Conservation (phyloP, 2,888 invertebrate genomes). For the Galeopsomyia nigrocyanea region DNA sequence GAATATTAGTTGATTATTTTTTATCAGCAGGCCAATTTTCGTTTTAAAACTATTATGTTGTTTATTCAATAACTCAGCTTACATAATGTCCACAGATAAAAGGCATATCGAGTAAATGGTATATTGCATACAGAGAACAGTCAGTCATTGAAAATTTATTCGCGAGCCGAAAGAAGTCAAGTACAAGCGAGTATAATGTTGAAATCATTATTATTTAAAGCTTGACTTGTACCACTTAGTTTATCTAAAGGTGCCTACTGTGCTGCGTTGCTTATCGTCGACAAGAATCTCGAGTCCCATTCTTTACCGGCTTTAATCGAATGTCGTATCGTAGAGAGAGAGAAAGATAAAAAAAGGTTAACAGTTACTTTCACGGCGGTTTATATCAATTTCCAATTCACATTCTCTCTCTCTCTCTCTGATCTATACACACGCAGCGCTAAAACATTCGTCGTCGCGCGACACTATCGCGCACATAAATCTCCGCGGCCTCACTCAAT, state of each 20-base stretch:
- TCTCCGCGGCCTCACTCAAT: conserved; percentile 27
- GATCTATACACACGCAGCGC: conserved; percentile 29
- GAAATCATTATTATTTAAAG: conserved; percentile 34
- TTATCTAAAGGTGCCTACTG: conserved; percentile 22
- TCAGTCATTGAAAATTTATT: too few species aligned
- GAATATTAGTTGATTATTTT: too few species aligned
- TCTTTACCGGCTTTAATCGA: conserved; percentile 27
- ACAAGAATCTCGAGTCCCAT: conserved; percentile 33
- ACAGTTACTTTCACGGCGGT: conserved; percentile 42
- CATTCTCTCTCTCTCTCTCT: conserved; percentile 28
- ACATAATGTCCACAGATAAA: too few species aligned
- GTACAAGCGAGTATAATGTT: background rate
- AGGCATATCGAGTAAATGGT: too few species aligned
- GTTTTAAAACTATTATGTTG: too few species aligned
- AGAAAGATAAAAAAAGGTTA: conserved; percentile 20
- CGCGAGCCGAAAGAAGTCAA: background rate
- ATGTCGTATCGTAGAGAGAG: background rate
- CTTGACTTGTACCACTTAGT: conserved; percentile 15
- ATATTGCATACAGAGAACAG: too few species aligned
- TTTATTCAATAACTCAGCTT: too few species aligned
- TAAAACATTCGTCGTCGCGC: conserved; percentile 43
- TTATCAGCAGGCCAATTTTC: too few species aligned
- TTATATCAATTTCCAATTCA: conserved; percentile 44
- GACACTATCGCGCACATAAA: conserved; percentile 42
- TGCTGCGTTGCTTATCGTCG: conserved; percentile 22